Evolutionary conservation across 1,140 invertebrate species (phyloP).

Genomic region (Brachionus calyciflorus): DNA sequence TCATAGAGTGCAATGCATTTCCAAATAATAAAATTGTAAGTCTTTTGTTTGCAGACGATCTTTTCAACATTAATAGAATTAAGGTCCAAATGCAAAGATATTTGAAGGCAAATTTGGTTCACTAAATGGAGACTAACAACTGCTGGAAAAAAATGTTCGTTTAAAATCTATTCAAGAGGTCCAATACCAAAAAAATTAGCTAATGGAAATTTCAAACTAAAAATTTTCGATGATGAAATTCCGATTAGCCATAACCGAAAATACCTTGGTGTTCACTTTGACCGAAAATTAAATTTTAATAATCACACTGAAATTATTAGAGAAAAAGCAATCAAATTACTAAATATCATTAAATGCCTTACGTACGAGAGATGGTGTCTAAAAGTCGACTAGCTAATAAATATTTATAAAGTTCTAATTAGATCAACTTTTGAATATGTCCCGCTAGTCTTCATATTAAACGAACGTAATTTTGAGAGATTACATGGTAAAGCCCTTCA

Average conservation of each 20-base stretch:
- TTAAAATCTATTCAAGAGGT: not conserved
- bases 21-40: constrained; percentile 10
- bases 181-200: no score
- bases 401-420: no score
- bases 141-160: constrained; percentile 5
- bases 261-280: not conserved
- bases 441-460: not conserved
- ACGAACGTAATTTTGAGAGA: not conserved
- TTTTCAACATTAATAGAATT: no score
- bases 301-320: no score
- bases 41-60: not conserved
- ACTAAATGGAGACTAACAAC: not conserved
- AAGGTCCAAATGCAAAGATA: constrained; percentile 9
- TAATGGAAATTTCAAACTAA: constrained; percentile 18
- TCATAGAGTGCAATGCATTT: not conserved
- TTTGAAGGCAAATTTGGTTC: not conserved
- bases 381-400: no score
- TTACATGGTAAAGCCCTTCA: constrained; percentile 14
- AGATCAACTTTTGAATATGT: no score
- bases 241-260: not conserved
- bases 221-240: not conserved
- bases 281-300: not conserved
- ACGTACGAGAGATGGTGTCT: no score
- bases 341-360: no score
- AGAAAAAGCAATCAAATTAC: no score